Base-by-base conservation (phyloP, 2,113 vertebrate species). In the Corythornis madagascariensis region DNA sequence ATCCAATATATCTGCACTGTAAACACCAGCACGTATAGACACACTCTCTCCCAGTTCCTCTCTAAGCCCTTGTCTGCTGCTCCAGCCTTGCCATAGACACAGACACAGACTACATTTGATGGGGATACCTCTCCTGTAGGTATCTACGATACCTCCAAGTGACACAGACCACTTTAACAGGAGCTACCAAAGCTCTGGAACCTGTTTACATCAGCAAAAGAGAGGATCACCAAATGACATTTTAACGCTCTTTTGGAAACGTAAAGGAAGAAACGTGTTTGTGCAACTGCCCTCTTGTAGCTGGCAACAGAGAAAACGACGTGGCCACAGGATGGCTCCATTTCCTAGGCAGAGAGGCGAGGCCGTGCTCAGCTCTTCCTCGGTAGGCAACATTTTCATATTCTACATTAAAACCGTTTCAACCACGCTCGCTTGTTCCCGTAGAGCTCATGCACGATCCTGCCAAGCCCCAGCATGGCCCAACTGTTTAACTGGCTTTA, bases 251-350 rank as follows among this genome's bases (percentile, higher is more conserved):
- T 55, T 86, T 71, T 71, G 3, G 70, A 60, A 89, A 82, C 0
- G 1, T 10, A 22, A 66, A 67, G 29, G 28, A 28, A 82, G 25
- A 65, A 80, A 56, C 40, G 19, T 13, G 43, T 25, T 45, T 64
- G 11, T 48, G 28, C 21, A 77, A 90, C 31, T 16, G 48, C 22
- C 11, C 42, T 78, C 29, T 47, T 28, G 22, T 24, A 80, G 70
- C 1, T 45, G 60, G 38, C 66, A 83, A 25, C 63, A 42, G 47
- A 82, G 57, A 60, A 84, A 83, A 87, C 14, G 72, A 35, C 0
- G 4, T 66, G 21, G 56, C 95, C 96, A 95, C 92, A 78, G 43
- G 96, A 95, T 96, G 95, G 96, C 96, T 92, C 84, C 75, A 81
- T 95, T 92, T 95, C 89, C 92, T 81, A 92, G 89, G 75, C 86